Evolutionary conservation across 2,797 vertebrate species (phyloP).

Genomic region (Benthosema pterotum): DNA sequence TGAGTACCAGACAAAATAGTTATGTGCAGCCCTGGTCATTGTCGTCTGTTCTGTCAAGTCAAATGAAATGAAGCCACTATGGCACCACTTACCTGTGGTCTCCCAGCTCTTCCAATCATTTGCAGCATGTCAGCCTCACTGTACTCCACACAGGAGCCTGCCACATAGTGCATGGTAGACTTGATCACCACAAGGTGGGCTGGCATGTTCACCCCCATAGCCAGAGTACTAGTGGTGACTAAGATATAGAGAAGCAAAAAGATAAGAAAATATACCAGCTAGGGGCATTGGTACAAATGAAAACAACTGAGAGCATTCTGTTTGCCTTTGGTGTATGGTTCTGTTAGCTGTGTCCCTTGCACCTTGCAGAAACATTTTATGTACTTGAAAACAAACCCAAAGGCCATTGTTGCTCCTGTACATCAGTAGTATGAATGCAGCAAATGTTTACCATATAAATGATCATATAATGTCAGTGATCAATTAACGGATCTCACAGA

Average conservation of each 20-base stretch:
- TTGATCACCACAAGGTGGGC: constrained; percentile 97
- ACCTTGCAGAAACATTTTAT: too few species aligned
- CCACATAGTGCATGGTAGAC: constrained; percentile 93
- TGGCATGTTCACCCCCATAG: constrained; percentile 97
- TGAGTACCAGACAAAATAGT: too few species aligned
- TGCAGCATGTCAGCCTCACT: constrained; percentile 95
- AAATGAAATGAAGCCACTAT: too few species aligned
- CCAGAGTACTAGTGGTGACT: constrained; percentile 98
- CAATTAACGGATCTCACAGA: constrained; percentile 84
- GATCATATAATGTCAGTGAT: too few species aligned
- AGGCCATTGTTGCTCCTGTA: too few species aligned
- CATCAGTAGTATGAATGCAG: too few species aligned
- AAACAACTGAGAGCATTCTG: neutral
- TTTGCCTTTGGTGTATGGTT: too few species aligned
- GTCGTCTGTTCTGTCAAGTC: too few species aligned
- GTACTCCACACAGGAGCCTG: constrained; percentile 94
- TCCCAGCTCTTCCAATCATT: constrained; percentile 97
- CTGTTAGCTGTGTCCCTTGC: too few species aligned
- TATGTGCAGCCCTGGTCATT: too few species aligned
- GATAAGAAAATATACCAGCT: neutral
- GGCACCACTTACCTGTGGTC: constrained; percentile 86
- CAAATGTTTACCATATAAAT: too few species aligned
- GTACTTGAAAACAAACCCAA: too few species aligned
- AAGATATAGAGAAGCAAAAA: constrained; percentile 18
- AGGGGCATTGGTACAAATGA: neutral